Conservation (phyloP, 2,113 vertebrate species). For the Anguilla japonica region DNA sequence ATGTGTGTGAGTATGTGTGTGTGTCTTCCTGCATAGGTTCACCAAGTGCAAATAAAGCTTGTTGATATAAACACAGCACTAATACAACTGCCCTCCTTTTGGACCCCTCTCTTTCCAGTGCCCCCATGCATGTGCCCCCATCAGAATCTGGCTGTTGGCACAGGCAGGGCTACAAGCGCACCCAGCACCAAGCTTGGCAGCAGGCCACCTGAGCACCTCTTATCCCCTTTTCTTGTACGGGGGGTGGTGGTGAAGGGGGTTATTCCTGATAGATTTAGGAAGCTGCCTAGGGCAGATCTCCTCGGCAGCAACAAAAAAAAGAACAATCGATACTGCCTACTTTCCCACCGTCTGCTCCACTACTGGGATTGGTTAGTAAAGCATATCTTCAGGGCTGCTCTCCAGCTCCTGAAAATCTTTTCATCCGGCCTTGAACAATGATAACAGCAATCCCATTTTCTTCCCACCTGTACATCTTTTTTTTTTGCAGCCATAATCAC, state of each 20-base stretch:
- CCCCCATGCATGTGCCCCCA: background rate
- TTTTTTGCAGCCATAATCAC: background rate
- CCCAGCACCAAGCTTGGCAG: background rate
- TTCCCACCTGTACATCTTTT: background rate
- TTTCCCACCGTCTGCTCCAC: conserved; percentile 12
- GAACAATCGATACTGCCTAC: conserved; percentile 12
- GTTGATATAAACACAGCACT: background rate
- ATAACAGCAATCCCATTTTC: background rate
- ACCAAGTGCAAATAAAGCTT: background rate
- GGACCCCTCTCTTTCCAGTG: background rate
- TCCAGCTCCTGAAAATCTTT: background rate
- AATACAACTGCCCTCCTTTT: background rate
- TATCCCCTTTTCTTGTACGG: background rate
- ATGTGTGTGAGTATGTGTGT: background rate
- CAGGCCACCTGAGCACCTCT: background rate
- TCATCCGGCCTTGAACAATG: conserved; percentile 1
- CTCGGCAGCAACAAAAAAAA: background rate
- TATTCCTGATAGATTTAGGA: background rate
- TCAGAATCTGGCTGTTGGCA: background rate
- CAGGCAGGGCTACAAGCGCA: background rate
- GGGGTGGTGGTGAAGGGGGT: background rate
- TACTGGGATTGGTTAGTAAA: conserved; percentile 8
- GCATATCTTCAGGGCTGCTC: conserved; percentile 5
- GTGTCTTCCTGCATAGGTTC: too few species aligned
- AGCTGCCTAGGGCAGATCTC: background rate